A percentile compares a stretch with the other conserved stretches of the same genome.
These are phyloP conservation scores for Syngnathus typhle DNA, from an alignment of 2,113 vertebrate genomes.

Conservation along the genomic window DNA sequence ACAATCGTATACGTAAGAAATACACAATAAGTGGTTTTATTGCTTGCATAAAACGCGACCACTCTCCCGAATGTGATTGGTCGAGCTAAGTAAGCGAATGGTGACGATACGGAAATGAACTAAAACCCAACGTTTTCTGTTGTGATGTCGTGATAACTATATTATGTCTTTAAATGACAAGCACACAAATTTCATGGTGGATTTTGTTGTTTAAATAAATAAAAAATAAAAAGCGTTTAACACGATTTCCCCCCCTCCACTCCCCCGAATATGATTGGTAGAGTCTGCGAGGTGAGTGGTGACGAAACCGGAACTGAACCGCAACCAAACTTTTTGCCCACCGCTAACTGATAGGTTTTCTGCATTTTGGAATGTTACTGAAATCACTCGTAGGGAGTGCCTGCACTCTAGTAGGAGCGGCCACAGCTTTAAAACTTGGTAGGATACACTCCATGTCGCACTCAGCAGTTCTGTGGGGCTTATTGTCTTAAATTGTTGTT, in stretches of 20 bases:
- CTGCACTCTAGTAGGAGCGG: constrained; percentile 67
- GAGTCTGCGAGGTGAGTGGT: constrained; percentile 39
- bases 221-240: not conserved
- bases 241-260: not conserved
- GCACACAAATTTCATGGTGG: not conserved
- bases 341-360: constrained; percentile 18
- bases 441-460: constrained; percentile 8
- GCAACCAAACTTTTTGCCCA: constrained; percentile 44
- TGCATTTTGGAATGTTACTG: constrained; percentile 63
- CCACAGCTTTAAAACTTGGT: constrained; percentile 61
- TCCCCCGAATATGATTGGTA: constrained; percentile 54
- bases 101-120: too few species aligned
- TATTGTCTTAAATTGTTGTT: not conserved
- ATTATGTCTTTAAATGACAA: too few species aligned
- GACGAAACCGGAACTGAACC: constrained; percentile 44
- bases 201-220: not conserved
- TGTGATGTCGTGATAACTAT: too few species aligned
- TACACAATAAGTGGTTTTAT: too few species aligned
- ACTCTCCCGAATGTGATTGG: too few species aligned
- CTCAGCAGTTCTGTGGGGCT: not conserved
- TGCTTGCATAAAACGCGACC: too few species aligned
- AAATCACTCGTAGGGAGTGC: constrained; percentile 61
- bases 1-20: too few species aligned
- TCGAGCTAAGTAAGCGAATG: too few species aligned
- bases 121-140: too few species aligned